These are phyloP conservation scores for Scaptomyza hsui DNA, from an alignment of 1,140 invertebrate species.

Conservation along the genomic window DNA sequence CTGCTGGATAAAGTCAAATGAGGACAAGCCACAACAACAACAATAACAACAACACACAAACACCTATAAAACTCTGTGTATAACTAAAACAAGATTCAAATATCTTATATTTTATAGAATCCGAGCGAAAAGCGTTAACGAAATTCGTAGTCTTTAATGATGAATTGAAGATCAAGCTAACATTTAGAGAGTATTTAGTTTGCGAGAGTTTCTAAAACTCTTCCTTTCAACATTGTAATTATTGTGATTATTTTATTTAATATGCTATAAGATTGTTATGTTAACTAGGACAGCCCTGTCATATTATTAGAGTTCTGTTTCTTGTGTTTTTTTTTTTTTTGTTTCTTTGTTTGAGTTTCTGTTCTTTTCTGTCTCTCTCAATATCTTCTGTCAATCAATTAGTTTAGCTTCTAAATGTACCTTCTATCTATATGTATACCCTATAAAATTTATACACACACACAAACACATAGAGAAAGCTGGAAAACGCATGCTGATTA, in stretches of 20 bases:
- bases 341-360: conserved; percentile 32
- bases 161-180: conserved; percentile 38
- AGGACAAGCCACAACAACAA: conserved; percentile 15
- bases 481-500: conserved; percentile 33
- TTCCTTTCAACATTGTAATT: conserved; percentile 63
- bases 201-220: conserved; percentile 69
- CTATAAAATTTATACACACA: conserved; percentile 5
- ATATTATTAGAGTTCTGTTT: conserved; percentile 45
- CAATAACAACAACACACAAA: conserved; percentile 6
- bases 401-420: conserved; percentile 1
- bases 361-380: neutral
- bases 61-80: conserved; percentile 26
- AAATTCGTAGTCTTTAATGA: conserved; percentile 27
- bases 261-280: conserved; percentile 46
- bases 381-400: conserved; percentile 4
- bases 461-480: conserved; percentile 10
- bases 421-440: conserved; percentile 25
- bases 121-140: conserved; percentile 22
- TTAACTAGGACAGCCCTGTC: conserved; percentile 39
- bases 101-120: conserved; percentile 17
- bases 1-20: conserved; percentile 32
- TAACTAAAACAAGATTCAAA: conserved; percentile 49
- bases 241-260: conserved; percentile 76
- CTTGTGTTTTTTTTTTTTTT: neutral
- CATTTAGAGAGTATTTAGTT: conserved; percentile 58